Conservation (phyloP, 1,140 invertebrate species). For the Watersipora subatra region DNA sequence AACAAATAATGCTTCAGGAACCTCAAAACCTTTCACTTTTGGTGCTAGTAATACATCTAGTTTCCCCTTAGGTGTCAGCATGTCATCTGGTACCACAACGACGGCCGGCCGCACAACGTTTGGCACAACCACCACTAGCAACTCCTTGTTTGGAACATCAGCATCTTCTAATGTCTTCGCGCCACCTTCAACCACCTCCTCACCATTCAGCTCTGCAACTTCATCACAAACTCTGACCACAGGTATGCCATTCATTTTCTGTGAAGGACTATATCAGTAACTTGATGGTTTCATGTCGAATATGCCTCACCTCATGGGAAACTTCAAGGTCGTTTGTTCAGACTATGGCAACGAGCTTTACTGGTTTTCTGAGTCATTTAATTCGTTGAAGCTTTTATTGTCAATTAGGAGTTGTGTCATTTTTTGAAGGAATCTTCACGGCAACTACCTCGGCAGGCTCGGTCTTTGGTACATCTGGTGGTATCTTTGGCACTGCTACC, state of each 20-base stretch:
- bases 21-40: background rate
- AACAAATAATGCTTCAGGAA: background rate
- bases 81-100: background rate
- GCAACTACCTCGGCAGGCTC: background rate
- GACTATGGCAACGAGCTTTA: too few species aligned
- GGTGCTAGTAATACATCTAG: background rate
- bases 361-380: too few species aligned
- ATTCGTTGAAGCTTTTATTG: too few species aligned
- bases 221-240: slow-evolving; percentile 1
- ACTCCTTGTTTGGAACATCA: background rate
- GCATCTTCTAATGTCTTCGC: background rate
- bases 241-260: background rate
- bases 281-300: background rate
- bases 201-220: background rate
- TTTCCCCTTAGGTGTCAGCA: background rate
- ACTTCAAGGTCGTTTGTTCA: too few species aligned
- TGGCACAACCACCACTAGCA: slow-evolving; percentile 1
- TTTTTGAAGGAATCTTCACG: too few species aligned
- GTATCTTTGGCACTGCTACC: background rate
- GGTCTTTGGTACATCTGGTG: background rate
- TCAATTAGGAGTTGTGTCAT: too few species aligned
- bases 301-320: too few species aligned
- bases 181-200: background rate
- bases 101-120: background rate
- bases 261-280: background rate